Base-by-base conservation (phyloP, 2,113 vertebrate genomes). In the Rattus norvegicus region DNA sequence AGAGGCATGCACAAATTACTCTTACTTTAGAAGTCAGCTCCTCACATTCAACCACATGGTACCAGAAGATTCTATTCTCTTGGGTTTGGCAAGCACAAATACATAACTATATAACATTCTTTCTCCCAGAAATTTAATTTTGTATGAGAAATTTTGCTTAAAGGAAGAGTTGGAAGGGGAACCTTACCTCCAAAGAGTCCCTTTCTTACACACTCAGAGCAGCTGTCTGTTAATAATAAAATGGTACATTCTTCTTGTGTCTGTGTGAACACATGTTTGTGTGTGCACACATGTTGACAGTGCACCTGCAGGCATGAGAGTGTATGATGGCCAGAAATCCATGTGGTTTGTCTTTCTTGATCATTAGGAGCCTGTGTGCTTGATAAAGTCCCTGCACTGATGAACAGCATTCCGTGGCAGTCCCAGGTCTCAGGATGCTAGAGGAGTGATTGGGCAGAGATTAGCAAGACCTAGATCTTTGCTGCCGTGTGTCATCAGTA, bases 91-190 rank as follows among this genome's bases (percentile, higher is more conserved):
- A 84, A 77, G 54, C 63, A 91, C 7, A 70, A 69, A 84, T 73
- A 61, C 14, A 6, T 85, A 94, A 72, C 94, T 94, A 49, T n/a
- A 91, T 83, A 93, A 87, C 49, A 84, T 67, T 22, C 43, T 94
- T 93, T 88, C 72, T 96, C 72, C 72, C 11, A n/a, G 56, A 91
- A 87, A 49, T 79, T 93, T 69, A 80, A 79, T 87, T 95, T 95
- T 83, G 54, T 81, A 22, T 76, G 28, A 87, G 43, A 92, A 85
- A 75, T 69, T 77, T 88, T 63, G 39, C 88, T 84, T 93, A 72
- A 84, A 59, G 89, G 43, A 75, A 94, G 73, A 94, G 79, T 69
- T 30, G 33, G 80, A 92, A 90, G 83, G 63, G 77, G 87, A 95
- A 76, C 11, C 11, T 17, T 56, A 24, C 33, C 10, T 69, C 36